Conservation (phyloP, 2,888 invertebrate genomes). For the Eupelmus urozonus region DNA sequence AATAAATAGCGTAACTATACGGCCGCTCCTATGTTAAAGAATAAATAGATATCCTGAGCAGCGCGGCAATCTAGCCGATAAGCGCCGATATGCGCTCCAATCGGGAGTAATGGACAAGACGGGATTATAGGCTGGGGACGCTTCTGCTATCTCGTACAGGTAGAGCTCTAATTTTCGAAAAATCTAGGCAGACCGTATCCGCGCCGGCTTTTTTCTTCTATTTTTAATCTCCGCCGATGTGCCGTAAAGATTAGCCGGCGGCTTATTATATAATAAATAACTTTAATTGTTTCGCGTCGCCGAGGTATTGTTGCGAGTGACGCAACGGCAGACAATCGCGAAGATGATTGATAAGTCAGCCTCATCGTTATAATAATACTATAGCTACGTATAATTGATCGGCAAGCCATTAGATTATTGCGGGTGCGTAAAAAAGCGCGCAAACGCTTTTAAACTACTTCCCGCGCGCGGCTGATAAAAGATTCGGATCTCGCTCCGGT, state of each 20-base stretch:
- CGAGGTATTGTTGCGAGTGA: neutral
- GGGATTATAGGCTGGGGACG: neutral
- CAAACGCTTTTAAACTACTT: no score
- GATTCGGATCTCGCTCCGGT: no score
- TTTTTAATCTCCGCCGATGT: neutral
- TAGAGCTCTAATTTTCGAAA: neutral
- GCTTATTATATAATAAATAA: neutral
- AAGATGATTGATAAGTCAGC: neutral
- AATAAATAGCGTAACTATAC: no score
- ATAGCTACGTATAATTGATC: neutral
- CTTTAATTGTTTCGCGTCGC: neutral
- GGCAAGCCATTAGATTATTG: no score
- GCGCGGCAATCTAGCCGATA: slow-evolving; percentile 1
- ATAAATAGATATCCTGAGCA: neutral
- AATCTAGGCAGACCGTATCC: neutral
- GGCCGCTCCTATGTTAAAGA: slow-evolving; percentile 20
- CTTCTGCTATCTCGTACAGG: neutral
- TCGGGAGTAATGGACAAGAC: neutral
- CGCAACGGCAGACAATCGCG: neutral
- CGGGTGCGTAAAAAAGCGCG: no score
- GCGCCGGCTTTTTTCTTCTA: neutral
- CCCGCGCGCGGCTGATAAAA: no score
- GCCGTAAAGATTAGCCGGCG: neutral
- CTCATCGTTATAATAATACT: neutral
- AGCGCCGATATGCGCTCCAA: neutral